Evolutionary conservation across 35 echinoderm and acorn worm species (phyloP), one percentile per base, ranked within the genome.

Genomic region (Patiria miniata): DNA sequence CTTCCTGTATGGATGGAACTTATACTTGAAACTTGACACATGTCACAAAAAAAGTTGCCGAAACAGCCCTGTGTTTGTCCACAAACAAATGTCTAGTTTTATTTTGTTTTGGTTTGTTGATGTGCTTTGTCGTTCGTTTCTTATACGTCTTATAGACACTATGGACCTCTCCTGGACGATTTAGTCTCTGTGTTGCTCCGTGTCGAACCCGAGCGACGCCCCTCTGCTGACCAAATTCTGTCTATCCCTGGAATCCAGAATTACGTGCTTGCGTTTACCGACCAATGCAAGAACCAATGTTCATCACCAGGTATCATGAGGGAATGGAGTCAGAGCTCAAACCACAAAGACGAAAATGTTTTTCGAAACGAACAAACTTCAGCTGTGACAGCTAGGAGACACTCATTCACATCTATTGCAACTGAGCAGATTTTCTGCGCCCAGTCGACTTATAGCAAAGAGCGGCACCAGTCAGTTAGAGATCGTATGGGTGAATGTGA

Each of bases 101-200:
- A n/a, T n/a, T n/a, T n/a, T n/a, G n/a, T n/a, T n/a, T n/a, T n/a
- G n/a, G n/a, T n/a, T n/a, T n/a, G n/a, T n/a, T n/a, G n/a, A n/a
- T n/a, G n/a, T 56, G 16, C 3, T 56, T 22, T 53, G 21, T 77
- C 3, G 17, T 86, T 32, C 23, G 22, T 86, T 61, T 80, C 17
- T 57, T 55, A 17, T 81, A n/a, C 56, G 52, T 61, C 21, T 80
- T 44, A n/a, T 39, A 97, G 95, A 22, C 78, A 58, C 7, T 97
- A 93, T 37, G 91, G 95, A 83, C 40, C 80, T 22, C 54, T 97
- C 1, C 40, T 90, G n/a, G 47, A 79, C 1, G 91, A 97, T 47
- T 61, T 97, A 23, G 61, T 97, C 22, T 79, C 83, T 34, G 91
- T 97, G 12, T 91, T 97, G 10, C 83, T 97, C 14, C 83, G 87